Evolutionary conservation across 2,888 invertebrate species (phyloP), one percentile per base, ranked within the genome.

Genomic region (Smittia aterrima): DNA sequence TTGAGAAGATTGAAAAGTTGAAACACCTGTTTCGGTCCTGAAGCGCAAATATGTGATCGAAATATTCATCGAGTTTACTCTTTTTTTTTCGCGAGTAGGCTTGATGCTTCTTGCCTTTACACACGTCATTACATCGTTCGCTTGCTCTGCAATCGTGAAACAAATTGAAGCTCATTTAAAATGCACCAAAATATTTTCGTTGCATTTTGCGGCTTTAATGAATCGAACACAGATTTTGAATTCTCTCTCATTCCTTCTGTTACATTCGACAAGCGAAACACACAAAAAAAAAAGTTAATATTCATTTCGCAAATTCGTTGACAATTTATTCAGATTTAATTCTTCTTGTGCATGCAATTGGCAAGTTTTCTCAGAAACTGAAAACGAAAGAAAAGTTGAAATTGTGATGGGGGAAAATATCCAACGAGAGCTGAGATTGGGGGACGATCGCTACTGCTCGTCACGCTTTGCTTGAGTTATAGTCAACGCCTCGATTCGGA

Each of bases 241-340:
- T n/a, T n/a, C n/a, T n/a, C n/a, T n/a, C n/a, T 47, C 53, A 2
- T 16, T 18, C 32, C 32, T 32, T 32, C 32, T 58, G 58, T 22
- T 22, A 58, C 58, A 22, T 18, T 32, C 32, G 32, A 32, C 32
- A 32, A 32, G 32, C 32, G 32, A 47, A 38, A 38, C 6, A 11
- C 38, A 38, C 38, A 38, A 38, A 38, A n/a, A 47, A 47, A 3
- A 22, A 7, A 1, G 4, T 58, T 20, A 58, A 58, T 58, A 58
- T 58, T 58, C 18, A 58, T 58, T 58, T 58, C 22, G 58, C 18
- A 18, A 38, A 66, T 66, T 25, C 66, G 18, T 66, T 66, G 66
- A 66, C 32, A 66, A 66, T 66, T 66, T 66, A 66, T 66, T 66
- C 40, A 24, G 27, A 64, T 64, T 64, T 25, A 25, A 64, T 64